Evolutionary conservation across 2,797 vertebrate genomes (phyloP).

Genomic region (Chrysocyon brachyurus): DNA sequence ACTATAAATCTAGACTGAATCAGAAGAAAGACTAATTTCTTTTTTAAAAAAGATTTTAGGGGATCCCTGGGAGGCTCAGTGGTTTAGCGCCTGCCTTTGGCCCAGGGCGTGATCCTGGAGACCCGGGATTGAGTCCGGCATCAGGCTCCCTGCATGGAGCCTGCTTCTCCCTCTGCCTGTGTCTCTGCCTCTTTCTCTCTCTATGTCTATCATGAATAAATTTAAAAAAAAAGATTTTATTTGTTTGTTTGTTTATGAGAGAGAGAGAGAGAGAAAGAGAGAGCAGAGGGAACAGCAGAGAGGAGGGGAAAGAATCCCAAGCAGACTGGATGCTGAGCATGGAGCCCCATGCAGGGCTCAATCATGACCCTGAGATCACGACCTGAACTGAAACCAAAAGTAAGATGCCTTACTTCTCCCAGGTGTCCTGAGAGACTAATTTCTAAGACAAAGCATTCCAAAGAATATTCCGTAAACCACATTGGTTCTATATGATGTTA

Average conservation of each 20-base stretch:
- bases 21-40: conserved; percentile 68
- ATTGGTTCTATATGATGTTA: conserved; percentile 34
- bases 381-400: background rate
- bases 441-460: conserved; percentile 65
- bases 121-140: no score
- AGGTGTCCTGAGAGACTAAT: background rate
- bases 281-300: background rate
- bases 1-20: conserved; percentile 41
- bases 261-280: background rate
- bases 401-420: background rate
- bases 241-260: background rate
- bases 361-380: background rate
- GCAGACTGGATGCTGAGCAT: background rate
- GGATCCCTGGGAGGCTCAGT: no score
- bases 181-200: no score
- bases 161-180: no score
- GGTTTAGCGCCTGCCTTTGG: no score
- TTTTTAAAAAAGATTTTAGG: background rate
- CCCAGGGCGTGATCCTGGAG: no score
- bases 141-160: no score
- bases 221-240: background rate
- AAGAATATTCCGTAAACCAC: conserved; percentile 11
- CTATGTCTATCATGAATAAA: no score
- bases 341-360: background rate
- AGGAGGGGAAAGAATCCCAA: background rate